Percentiles rank a stretch among this genome's conserved stretches.
Conservation (phyloP, 2,888 invertebrate species). For the Catocala nupta region DNA sequence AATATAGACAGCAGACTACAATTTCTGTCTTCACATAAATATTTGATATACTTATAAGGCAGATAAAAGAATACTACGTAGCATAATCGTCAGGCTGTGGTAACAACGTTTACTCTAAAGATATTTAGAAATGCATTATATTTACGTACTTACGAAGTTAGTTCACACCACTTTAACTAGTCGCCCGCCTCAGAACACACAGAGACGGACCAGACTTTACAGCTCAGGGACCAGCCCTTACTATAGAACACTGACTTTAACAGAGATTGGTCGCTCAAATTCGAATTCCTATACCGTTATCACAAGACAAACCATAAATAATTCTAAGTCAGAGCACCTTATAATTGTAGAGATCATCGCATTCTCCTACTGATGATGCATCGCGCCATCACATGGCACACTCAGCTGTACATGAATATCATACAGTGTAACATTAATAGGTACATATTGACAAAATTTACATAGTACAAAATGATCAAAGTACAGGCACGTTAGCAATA, state of each 20-base stretch:
- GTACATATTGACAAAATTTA: constrained; percentile 83
- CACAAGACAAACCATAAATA: constrained; percentile 83
- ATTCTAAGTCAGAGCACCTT: constrained; percentile 87
- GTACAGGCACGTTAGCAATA: constrained; percentile 74
- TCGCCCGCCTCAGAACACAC: constrained; percentile 32
- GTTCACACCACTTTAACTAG: constrained; percentile 47
- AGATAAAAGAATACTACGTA: constrained; percentile 58
- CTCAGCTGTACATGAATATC: constrained; percentile 79
- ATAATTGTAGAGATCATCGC: constrained; percentile 87
- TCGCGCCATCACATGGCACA: constrained; percentile 82
- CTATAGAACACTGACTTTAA: constrained; percentile 72
- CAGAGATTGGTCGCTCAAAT: constrained; percentile 82
- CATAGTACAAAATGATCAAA: constrained; percentile 70
- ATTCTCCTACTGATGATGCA: constrained; percentile 72
- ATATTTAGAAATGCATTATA: constrained; percentile 81
- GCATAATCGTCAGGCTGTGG: constrained; percentile 68
- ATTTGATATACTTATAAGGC: constrained; percentile 38
- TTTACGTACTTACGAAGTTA: constrained; percentile 60
- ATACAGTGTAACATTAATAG: constrained; percentile 77
- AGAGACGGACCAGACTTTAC: constrained; percentile 54
- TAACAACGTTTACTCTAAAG: constrained; percentile 73
- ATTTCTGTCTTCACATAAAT: constrained; percentile 24
- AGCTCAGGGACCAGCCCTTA: constrained; percentile 79
- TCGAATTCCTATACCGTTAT: constrained; percentile 78
- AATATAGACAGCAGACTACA: constrained; percentile 28